Conservation (phyloP, 2,113 vertebrate species). For the Chloropsis hardwickii region DNA sequence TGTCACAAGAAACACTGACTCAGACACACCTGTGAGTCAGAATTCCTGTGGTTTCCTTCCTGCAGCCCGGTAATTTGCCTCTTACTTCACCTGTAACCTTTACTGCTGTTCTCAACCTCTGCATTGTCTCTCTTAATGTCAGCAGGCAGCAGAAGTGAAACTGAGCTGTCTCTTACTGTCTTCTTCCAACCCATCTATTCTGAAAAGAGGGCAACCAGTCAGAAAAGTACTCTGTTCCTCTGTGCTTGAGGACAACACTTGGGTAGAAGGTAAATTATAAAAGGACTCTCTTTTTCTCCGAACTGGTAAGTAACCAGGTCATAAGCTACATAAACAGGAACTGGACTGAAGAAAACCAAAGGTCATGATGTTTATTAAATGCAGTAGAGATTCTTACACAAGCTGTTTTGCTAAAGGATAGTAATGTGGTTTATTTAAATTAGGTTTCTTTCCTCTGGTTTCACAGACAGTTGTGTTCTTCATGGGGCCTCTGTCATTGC, state of each 20-base stretch:
- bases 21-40: constrained; percentile 37
- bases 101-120: neutral
- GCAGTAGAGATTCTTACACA: neutral
- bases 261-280: neutral
- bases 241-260: neutral
- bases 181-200: neutral
- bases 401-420: neutral
- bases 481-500: neutral
- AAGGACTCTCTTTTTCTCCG: neutral
- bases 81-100: neutral
- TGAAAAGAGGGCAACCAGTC: neutral
- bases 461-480: neutral
- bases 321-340: neutral
- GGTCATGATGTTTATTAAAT: neutral
- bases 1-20: constrained; percentile 13
- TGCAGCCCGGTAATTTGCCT: neutral
- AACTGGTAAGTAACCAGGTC: neutral
- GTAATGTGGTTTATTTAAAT: neutral
- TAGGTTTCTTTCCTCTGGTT: neutral
- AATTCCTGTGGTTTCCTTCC: constrained; percentile 26
- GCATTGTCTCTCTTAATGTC: neutral
- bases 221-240: neutral
- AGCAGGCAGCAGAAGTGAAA: neutral
- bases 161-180: neutral
- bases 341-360: neutral